Evolutionary conservation across 1,140 invertebrate species (phyloP).

Genomic region (Orius insidiosus): DNA sequence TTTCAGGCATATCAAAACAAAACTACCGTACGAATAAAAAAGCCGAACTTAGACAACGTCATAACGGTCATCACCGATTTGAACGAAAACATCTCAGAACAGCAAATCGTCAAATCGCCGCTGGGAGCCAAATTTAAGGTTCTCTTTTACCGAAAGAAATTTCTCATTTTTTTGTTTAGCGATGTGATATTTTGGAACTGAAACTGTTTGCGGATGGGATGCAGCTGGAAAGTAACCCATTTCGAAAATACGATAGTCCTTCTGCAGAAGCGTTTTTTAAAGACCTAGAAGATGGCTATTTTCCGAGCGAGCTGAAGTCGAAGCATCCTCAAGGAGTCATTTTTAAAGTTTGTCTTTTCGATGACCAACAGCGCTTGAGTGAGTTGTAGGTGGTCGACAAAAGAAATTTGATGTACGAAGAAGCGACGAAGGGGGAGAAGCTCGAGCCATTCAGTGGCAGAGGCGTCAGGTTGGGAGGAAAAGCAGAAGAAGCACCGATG

Average conservation of each 20-base stretch:
- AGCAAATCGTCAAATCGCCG: not conserved
- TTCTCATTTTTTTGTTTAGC: slow-evolving; percentile 2
- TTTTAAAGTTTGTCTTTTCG: slow-evolving; percentile 11
- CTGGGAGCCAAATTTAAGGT: slow-evolving; percentile 10
- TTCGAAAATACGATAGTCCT: slow-evolving; percentile 4
- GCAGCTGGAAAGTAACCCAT: slow-evolving; percentile 9
- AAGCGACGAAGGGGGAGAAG: no score
- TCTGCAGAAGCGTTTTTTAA: slow-evolving; percentile 7
- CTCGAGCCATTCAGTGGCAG: no score
- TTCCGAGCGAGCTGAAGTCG: slow-evolving; percentile 10
- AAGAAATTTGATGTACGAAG: no score
- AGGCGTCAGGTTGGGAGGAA: no score
- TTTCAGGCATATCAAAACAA: no score
- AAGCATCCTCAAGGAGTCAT: slow-evolving; percentile 10
- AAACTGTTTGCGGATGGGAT: slow-evolving; percentile 12
- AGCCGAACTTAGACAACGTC: slow-evolving; percentile 11
- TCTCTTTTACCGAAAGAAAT: no score
- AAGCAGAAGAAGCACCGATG: no score
- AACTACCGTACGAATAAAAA: no score
- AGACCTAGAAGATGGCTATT: slow-evolving; percentile 14
- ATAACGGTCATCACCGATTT: slow-evolving; percentile 6
- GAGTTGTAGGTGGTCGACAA: no score
- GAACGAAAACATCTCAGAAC: slow-evolving; percentile 1
- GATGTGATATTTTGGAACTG: slow-evolving; percentile 4
- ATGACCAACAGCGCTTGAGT: no score